These are phyloP conservation scores for Eulemur mongoz DNA, from an alignment of 2,797 vertebrate species.

Conservation along the genomic window DNA sequence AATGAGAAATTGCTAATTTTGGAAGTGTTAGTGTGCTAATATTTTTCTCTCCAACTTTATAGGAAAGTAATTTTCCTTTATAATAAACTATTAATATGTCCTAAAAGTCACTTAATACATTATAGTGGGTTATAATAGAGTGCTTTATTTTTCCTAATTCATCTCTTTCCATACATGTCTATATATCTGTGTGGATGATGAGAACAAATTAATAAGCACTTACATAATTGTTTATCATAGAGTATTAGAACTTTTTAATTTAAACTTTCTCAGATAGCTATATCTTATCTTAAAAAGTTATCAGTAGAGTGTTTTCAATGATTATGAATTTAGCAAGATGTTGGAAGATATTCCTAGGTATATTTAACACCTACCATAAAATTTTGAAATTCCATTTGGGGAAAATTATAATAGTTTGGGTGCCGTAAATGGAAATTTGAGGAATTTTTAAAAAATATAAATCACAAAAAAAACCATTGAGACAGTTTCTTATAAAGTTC, in stretches of 20 bases:
- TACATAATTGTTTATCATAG: neutral
- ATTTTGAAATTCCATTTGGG: neutral
- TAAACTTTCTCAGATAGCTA: neutral
- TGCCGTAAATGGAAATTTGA: neutral
- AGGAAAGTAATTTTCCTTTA: conserved; percentile 3
- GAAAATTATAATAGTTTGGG: neutral
- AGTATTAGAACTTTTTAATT: neutral
- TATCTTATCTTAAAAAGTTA: neutral
- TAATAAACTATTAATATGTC: neutral
- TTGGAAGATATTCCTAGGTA: neutral
- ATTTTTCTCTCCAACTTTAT: neutral
- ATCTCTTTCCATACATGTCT: neutral
- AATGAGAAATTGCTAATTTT: neutral
- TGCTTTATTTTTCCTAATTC: neutral
- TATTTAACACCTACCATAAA: neutral
- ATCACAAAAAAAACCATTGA: neutral
- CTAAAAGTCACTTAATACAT: neutral
- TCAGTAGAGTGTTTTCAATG: neutral
- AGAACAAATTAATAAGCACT: neutral
- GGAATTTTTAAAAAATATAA: neutral
- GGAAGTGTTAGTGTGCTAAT: neutral
- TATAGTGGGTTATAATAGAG: neutral
- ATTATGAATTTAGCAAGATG: neutral
- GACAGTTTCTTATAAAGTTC: neutral
- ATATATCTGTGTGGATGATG: neutral